These are phyloP conservation scores for Anguilla megastoma DNA, from an alignment of 2,797 vertebrate genomes.

Conservation along the genomic window DNA sequence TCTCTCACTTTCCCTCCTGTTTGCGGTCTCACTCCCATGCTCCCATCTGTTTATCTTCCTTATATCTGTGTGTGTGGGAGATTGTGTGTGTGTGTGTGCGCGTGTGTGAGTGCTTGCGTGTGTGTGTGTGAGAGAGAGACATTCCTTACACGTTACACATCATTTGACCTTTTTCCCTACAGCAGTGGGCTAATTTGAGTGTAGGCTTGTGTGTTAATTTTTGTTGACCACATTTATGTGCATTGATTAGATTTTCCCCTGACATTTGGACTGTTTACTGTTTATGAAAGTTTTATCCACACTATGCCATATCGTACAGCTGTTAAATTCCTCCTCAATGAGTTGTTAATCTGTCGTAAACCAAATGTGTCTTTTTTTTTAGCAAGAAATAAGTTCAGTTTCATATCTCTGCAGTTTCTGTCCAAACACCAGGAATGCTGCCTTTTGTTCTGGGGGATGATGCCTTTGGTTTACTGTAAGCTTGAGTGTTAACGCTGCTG, in stretches of 20 bases:
- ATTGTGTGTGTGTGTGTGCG: too few relatives aligned
- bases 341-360: neutral
- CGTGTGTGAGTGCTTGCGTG: neutral
- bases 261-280: neutral
- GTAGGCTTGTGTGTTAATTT: neutral
- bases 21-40: neutral
- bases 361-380: neutral
- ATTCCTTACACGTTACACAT: too few relatives aligned
- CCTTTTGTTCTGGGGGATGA: neutral
- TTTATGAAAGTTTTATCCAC: neutral
- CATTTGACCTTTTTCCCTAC: too few relatives aligned
- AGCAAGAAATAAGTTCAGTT: neutral
- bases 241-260: neutral
- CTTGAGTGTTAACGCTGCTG: neutral
- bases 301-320: neutral
- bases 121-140: neutral
- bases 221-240: neutral
- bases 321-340: conserved; percentile 8
- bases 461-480: neutral
- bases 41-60: neutral
- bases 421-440: neutral
- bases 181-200: neutral
- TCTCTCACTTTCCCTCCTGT: neutral
- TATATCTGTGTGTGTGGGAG: neutral
- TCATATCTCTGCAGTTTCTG: neutral